Evolutionary conservation across 1,140 invertebrate species (phyloP), one percentile per base, ranked within the genome.

Genomic region (Neodiprion virginianus): DNA sequence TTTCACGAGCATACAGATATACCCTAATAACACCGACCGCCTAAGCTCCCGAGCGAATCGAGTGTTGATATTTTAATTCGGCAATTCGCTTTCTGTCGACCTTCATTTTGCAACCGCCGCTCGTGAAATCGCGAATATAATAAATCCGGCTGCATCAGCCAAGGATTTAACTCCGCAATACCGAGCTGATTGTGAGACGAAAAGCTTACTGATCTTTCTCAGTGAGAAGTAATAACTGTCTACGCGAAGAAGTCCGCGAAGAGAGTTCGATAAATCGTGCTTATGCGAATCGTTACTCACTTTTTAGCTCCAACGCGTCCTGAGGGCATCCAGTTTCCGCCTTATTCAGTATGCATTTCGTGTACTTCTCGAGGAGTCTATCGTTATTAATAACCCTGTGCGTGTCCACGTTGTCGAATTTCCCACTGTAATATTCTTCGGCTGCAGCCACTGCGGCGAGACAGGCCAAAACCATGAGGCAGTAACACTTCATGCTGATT

Each of bases 331-430:
- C 79, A 0, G 47, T 70, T 11, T 69, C 48, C 8, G 53, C 66
- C n/a, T 82, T 69, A 0, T 69, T 66, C 21, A 84, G 7, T 11
- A 79, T 67, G 53, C 83, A 84, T 7, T 75, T 23, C 61, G 79
- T 78, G 53, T 84, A 83, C 72, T 84, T 83, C 9, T 75, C 74
- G n/a, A 80, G 77, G 0, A 84, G 72, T 28, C 83, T 72, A 1
- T 80, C 74, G n/a, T 83, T 84, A 23, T 80, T 76, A n/a, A 84
- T 72, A 21, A 79, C 69, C 8, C 72, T 73, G 53, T 61, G 53
- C n/a, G 77, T 71, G 61, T 84, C 77, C 8, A 83, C 10, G 50
- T 81, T 67, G 12, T 78, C 21, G 77, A 78, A 84, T 48, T 72
- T 76, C 2, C 53, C 72, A 1, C 80, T 80, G 74, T 84, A 84